Evolutionary conservation across 2,797 vertebrate genomes (phyloP), one percentile per base, ranked within the genome.

Genomic region (Microchirus variegatus): DNA sequence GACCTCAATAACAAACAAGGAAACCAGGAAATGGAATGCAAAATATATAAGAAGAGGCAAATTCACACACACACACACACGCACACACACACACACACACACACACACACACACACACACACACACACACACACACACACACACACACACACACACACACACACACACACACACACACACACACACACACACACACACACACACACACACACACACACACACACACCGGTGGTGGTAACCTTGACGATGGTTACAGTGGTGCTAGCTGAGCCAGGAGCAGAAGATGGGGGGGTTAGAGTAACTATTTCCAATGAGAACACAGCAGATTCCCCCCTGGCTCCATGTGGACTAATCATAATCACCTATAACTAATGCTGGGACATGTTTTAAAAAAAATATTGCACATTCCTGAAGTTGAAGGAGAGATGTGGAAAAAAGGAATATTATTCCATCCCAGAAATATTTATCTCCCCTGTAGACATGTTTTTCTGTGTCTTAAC

Each of bases 241-340:
- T 64, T 70, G 80, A 56, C 44, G 37, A 67, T 80, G 68, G 59
- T 66, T 75, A 59, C 51, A 67, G 63, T 22, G 61, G 59, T 47
- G 38, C 56, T 5, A n/a, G 48, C 15, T 2, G 26, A 54, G 45
- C 49, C 9, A 40, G 49, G 53, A 70, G 56, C 10, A 1, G 58
- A 53, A 58, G 60, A 70, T 64, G 62, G 68, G 59, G 59, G 59
- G 86, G 87, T 91, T 93, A 84, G 72, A 19, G 70, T 94, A 94
- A 90, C 90, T 66, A 67, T 84, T 85, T 91, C 84, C 91, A 93
- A 88, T 84, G 90, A 89, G 81, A 91, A 63, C 77, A 72, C 38
- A 54, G 58, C 54, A 57, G 19, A 74, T 51, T 75, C 40, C 11
- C 36, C 19, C 59, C 49, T 22, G 49, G 54, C 64, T 71, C 48